These are phyloP conservation scores for Steinernema carpocapsae DNA, from an alignment of 2,888 invertebrate genomes.

Conservation along the genomic window DNA sequence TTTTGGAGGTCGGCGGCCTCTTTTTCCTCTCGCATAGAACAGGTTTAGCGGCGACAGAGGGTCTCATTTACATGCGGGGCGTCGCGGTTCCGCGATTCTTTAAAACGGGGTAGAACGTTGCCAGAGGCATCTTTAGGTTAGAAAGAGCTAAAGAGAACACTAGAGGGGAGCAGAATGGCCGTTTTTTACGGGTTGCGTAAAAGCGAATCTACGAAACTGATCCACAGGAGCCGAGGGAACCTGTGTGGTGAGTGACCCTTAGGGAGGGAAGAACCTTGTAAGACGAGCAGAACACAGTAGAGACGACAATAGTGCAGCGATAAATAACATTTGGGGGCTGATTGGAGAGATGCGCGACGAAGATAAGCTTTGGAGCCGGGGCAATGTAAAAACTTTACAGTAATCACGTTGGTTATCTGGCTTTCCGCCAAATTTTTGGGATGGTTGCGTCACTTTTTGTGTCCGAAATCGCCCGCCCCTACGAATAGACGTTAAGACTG, in stretches of 20 bases:
- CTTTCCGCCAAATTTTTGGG: neutral
- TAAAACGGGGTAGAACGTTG: neutral
- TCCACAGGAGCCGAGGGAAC: neutral
- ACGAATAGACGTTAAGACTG: neutral
- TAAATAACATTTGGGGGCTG: neutral
- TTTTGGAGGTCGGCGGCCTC: too few relatives aligned
- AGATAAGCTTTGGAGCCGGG: neutral
- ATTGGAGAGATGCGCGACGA: neutral
- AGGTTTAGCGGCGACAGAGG: too few relatives aligned
- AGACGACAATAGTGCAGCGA: too few relatives aligned
- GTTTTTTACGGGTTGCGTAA: neutral
- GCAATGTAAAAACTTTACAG: slow-evolving; percentile 5
- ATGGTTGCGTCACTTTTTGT: slow-evolving; percentile 12
- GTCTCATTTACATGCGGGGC: too few relatives aligned
- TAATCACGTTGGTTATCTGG: neutral
- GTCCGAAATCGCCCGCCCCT: neutral
- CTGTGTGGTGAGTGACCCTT: too few relatives aligned
- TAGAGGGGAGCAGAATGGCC: too few relatives aligned
- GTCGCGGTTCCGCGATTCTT: too few relatives aligned
- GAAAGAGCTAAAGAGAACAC: too few relatives aligned
- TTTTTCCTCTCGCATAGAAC: too few relatives aligned
- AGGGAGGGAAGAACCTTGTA: neutral
- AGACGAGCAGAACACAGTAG: neutral
- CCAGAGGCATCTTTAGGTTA: slow-evolving; percentile 2
- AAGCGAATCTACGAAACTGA: neutral